phyloP scores from a whole-genome alignment of 2,113 vertebrate species.

The Hydrochoerus hydrochaeris region DNA sequence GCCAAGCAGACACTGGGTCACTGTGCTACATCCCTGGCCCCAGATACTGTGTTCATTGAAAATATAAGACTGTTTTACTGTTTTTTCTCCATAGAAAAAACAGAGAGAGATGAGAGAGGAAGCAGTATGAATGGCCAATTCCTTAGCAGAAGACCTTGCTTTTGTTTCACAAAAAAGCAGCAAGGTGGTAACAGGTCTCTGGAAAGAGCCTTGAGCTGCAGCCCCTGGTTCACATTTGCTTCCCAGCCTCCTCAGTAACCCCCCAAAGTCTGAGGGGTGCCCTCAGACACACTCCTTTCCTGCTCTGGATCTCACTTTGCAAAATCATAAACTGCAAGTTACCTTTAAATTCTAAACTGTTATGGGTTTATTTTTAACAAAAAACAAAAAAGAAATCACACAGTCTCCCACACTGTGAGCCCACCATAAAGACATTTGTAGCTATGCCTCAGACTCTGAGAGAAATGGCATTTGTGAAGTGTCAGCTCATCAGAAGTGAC shows the following conservation, averaged over 20 bases:
- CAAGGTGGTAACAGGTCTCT: background rate
- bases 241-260: background rate
- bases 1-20: too few relatives aligned
- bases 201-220: background rate
- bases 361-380: constrained; percentile 64
- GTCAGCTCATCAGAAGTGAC: constrained; percentile 76
- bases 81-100: background rate
- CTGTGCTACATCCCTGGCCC: too few relatives aligned
- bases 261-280: too few relatives aligned
- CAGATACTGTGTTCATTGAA: background rate
- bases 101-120: background rate
- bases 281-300: background rate
- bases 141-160: background rate
- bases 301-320: background rate
- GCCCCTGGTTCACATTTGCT: background rate
- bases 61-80: background rate
- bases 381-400: background rate
- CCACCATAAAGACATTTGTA: constrained; percentile 65
- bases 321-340: background rate
- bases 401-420: constrained; percentile 10
- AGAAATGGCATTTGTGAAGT: constrained; percentile 69
- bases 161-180: background rate
- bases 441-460: constrained; percentile 46
- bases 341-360: constrained; percentile 13
- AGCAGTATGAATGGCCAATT: background rate